A percentile compares a stretch with the other conserved stretches of the same genome.
Evolutionary conservation across 2,888 invertebrate species (phyloP).

Genomic region (Cephus spinipes): DNA sequence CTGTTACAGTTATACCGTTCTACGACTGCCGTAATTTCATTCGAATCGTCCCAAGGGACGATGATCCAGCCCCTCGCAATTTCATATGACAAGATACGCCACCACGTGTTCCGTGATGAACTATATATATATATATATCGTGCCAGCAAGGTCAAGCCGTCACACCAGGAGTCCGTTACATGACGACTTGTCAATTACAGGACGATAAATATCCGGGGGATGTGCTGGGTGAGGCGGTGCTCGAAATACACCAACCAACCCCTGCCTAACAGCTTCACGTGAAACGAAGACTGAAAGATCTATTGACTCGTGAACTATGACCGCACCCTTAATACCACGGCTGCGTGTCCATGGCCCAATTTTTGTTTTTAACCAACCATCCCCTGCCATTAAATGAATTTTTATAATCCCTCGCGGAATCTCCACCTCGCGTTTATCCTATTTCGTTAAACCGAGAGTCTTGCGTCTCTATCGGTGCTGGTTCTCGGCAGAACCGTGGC

Average conservation of each 20-base stretch:
- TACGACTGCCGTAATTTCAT: neutral
- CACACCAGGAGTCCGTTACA: conserved; percentile 15
- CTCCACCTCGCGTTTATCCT: neutral
- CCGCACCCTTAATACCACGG: neutral
- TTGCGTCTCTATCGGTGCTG: conserved; percentile 18
- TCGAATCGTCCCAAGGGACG: neutral
- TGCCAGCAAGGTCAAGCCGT: neutral
- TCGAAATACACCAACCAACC: neutral
- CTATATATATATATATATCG: neutral
- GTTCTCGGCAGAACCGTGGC: conserved; percentile 46
- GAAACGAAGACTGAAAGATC: neutral
- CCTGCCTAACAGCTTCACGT: neutral
- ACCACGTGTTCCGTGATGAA: neutral
- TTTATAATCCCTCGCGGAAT: neutral
- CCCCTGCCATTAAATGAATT: neutral
- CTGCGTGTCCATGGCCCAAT: neutral
- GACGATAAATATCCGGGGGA: neutral
- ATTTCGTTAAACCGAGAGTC: neutral
- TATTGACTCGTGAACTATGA: neutral
- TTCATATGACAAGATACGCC: neutral
- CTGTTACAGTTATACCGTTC: conserved; percentile 32
- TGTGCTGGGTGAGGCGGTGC: neutral
- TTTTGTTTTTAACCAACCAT: neutral
- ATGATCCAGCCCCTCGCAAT: neutral
- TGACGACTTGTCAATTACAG: conserved; percentile 26